phyloP scores from a whole-genome alignment of 2,888 invertebrate genomes.

The Gnatocerus cornutus region DNA sequence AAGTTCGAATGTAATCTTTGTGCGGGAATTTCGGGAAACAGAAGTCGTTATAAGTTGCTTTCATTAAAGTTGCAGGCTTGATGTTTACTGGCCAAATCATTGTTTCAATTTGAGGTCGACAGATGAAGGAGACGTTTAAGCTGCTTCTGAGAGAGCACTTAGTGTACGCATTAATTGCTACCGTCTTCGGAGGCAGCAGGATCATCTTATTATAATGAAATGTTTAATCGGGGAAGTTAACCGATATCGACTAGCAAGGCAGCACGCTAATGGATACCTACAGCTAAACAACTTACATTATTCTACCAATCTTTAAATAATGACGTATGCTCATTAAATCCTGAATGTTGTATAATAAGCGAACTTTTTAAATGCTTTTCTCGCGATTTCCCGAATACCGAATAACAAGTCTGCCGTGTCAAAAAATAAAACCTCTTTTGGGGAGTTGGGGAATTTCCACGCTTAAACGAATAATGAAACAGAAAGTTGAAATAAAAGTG shows the following conservation, averaged over 20 bases:
- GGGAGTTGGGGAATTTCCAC: slow-evolving; percentile 30
- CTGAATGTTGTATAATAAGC: slow-evolving; percentile 22
- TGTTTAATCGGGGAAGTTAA: slow-evolving; percentile 55
- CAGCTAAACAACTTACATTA: slow-evolving; percentile 52
- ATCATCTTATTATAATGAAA: slow-evolving; percentile 57
- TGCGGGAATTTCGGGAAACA: slow-evolving; percentile 44
- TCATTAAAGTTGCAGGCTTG: slow-evolving; percentile 44
- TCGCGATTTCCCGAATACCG: slow-evolving; percentile 27
- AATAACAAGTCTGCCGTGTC: slow-evolving; percentile 31
- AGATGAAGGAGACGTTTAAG: slow-evolving; percentile 43
- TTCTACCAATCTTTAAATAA: slow-evolving; percentile 6
- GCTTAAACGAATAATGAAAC: slow-evolving; percentile 40
- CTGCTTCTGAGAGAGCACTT: slow-evolving; percentile 50
- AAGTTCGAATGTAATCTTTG: slow-evolving; percentile 55
- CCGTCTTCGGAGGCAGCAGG: slow-evolving; percentile 51
- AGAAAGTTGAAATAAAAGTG: slow-evolving; percentile 36
- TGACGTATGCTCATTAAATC: slow-evolving; percentile 29
- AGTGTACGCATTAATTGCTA: slow-evolving; percentile 55
- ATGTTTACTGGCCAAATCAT: slow-evolving; percentile 48
- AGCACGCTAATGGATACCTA: slow-evolving; percentile 52
- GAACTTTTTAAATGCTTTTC: slow-evolving; percentile 26
- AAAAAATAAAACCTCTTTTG: slow-evolving; percentile 35
- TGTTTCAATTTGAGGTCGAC: slow-evolving; percentile 44
- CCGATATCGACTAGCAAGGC: slow-evolving; percentile 54
- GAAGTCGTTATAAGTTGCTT: slow-evolving; percentile 46